These are phyloP conservation scores for Catagonus wagneri DNA, from an alignment of 2,113 vertebrate species.

Conservation along the genomic window DNA sequence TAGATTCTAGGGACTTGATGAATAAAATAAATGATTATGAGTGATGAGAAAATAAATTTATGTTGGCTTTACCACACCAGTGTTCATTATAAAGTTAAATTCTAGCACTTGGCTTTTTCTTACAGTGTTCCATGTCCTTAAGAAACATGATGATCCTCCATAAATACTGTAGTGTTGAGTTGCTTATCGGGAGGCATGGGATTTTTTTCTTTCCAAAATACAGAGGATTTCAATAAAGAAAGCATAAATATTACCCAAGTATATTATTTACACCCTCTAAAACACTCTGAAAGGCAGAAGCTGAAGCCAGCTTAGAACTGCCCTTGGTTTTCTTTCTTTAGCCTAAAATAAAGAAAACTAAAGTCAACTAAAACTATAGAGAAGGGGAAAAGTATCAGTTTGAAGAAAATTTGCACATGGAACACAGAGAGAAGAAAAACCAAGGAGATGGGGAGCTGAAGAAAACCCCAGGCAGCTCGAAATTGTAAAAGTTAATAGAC, in stretches of 20 bases:
- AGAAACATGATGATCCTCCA: background rate
- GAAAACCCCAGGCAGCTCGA: slow-evolving; percentile 41
- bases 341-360: background rate
- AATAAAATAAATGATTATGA: background rate
- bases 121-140: background rate
- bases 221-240: slow-evolving; percentile 22
- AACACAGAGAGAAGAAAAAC: background rate
- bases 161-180: background rate
- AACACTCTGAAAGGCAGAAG: background rate
- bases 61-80: background rate
- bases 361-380: background rate
- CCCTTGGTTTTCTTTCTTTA: slow-evolving; percentile 3
- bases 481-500: slow-evolving; percentile 34
- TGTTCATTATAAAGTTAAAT: slow-evolving; percentile 13
- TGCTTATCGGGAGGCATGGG: background rate
- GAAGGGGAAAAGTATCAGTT: background rate
- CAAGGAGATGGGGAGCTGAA: background rate
- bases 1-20: background rate
- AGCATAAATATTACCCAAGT: background rate
- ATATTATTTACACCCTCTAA: background rate
- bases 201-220: background rate
- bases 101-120: background rate
- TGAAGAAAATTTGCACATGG: slow-evolving; percentile 44
- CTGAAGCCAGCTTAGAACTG: background rate
- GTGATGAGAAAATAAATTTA: background rate